Evolutionary conservation across 2,888 invertebrate genomes (phyloP).

Genomic region (Spodoptera exigua): DNA sequence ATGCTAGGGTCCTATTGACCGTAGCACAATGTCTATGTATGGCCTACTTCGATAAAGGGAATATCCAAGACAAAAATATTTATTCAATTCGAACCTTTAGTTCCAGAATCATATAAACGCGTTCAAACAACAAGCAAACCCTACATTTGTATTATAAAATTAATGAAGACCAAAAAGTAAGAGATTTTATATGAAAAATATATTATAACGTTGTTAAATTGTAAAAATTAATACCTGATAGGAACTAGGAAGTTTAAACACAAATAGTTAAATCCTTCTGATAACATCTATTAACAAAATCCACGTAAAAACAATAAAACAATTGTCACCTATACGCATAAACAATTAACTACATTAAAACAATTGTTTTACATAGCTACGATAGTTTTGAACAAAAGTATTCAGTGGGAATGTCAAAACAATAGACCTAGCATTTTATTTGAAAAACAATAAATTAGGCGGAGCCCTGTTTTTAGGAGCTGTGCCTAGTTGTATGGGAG

Average conservation of each 20-base stretch:
- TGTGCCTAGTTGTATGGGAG: slow-evolving; percentile 31
- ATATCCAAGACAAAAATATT: too few species aligned
- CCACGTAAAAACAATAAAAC: slow-evolving; percentile 38
- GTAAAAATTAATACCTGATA: not conserved
- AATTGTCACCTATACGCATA: slow-evolving; percentile 53
- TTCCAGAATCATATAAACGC: too few species aligned
- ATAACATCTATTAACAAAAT: slow-evolving; percentile 33
- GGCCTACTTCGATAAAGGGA: too few species aligned
- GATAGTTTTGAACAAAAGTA: slow-evolving; percentile 40
- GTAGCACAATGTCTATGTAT: too few species aligned
- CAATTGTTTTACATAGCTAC: slow-evolving; percentile 29
- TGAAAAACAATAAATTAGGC: slow-evolving; percentile 53
- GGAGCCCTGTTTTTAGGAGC: slow-evolving; percentile 24
- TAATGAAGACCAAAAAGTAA: too few species aligned
- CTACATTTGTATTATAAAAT: too few species aligned
- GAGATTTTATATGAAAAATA: too few species aligned
- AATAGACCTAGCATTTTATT: slow-evolving; percentile 26
- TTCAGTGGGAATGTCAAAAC: slow-evolving; percentile 26
- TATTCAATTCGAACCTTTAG: too few species aligned
- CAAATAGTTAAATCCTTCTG: slow-evolving; percentile 22
- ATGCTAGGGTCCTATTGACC: too few species aligned
- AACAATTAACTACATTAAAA: slow-evolving; percentile 37
- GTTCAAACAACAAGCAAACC: too few species aligned
- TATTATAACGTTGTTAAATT: slow-evolving; percentile 1
- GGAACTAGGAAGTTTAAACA: slow-evolving; percentile 22